Conservation (phyloP, 2,113 vertebrate genomes). For the Ibidorhyncha struthersii region DNA sequence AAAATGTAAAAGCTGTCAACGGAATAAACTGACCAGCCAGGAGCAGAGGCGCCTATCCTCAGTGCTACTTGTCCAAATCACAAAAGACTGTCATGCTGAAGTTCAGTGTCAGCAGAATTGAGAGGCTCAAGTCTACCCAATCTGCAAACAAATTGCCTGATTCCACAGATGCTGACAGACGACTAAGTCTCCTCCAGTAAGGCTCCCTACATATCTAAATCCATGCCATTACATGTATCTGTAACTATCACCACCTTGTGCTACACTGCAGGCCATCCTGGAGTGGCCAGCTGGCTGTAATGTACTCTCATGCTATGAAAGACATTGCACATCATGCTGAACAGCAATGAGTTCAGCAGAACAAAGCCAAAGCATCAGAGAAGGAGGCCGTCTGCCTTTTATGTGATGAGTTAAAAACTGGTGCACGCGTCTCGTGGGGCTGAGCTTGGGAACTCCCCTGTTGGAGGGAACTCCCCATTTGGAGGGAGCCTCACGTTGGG, state of each 20-base stretch:
- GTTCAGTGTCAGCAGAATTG: background rate
- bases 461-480: background rate
- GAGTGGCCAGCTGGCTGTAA: background rate
- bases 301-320: background rate
- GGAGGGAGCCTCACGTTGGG: background rate
- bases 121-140: background rate
- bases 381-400: background rate
- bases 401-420: background rate
- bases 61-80: background rate
- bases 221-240: background rate
- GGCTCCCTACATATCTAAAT: background rate
- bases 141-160: background rate
- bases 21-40: background rate
- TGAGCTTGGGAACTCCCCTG: background rate
- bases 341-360: background rate
- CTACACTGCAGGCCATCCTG: background rate
- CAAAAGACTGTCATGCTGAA: background rate
- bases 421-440: background rate
- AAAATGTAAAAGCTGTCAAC: background rate
- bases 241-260: background rate
- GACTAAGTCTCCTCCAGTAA: background rate
- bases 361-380: background rate
- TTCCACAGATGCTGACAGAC: background rate
- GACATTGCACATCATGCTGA: background rate
- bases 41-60: background rate